These are phyloP conservation scores for Loris lydekkerianus DNA, from an alignment of 2,797 vertebrate genomes.

Conservation along the genomic window DNA sequence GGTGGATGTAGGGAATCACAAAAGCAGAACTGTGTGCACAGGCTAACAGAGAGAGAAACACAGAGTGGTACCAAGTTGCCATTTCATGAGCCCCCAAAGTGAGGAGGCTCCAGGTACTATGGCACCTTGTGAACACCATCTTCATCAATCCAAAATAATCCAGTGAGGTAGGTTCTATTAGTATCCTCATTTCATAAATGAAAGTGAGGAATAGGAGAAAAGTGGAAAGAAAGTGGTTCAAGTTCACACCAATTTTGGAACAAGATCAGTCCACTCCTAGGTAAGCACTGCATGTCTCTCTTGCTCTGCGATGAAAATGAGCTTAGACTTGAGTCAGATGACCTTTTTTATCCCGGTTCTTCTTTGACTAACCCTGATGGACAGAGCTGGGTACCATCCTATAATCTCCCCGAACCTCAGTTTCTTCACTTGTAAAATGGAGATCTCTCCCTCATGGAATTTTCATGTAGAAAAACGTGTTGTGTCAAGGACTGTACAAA, in stretches of 20 bases:
- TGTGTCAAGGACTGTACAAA: neutral
- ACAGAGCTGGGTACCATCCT: neutral
- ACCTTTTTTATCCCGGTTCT: constrained; percentile 30
- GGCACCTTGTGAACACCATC: neutral
- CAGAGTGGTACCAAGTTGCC: neutral
- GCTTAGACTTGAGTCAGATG: neutral
- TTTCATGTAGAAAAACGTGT: constrained; percentile 43
- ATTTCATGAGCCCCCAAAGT: neutral
- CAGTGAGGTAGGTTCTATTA: neutral
- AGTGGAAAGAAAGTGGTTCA: neutral
- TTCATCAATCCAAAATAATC: neutral
- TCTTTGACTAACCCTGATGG: neutral
- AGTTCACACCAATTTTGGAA: neutral
- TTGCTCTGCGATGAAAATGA: constrained; percentile 26
- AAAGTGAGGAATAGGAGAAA: neutral
- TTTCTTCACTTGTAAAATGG: constrained; percentile 22
- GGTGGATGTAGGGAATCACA: neutral
- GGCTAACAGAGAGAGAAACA: neutral
- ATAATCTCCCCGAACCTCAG: neutral
- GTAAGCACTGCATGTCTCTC: neutral
- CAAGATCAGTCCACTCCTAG: neutral
- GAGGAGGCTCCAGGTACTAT: neutral
- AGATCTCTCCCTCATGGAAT: neutral
- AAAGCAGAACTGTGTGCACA: neutral
- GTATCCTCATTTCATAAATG: neutral